These are phyloP conservation scores for Gila orcuttii DNA, from an alignment of 2,113 vertebrate species.

Conservation along the genomic window DNA sequence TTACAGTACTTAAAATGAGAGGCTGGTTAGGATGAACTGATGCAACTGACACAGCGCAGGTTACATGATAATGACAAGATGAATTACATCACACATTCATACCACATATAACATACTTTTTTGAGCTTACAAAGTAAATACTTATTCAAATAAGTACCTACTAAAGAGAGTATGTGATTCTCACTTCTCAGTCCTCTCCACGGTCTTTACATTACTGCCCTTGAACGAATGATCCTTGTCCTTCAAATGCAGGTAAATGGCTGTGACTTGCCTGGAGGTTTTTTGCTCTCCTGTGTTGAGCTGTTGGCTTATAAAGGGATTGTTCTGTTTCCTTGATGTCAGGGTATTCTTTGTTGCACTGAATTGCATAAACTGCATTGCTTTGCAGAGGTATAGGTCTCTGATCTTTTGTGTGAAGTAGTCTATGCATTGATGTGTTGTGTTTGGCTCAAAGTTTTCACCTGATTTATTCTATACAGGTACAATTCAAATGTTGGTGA, in stretches of 20 bases:
- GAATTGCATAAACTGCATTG: conserved; percentile 9
- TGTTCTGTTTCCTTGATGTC: conserved; percentile 38
- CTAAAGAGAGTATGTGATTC: neutral
- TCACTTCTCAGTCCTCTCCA: neutral
- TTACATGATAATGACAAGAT: no score
- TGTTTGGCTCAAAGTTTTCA: neutral
- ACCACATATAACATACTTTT: no score
- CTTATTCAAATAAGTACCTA: no score
- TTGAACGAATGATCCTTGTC: conserved; percentile 27
- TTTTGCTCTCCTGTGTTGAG: neutral
- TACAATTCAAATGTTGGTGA: neutral
- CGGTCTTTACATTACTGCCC: neutral
- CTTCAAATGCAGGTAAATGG: conserved; percentile 27
- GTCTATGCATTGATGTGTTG: neutral
- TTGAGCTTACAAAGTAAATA: no score
- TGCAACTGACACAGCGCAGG: no score
- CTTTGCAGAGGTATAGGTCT: neutral
- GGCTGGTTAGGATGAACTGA: no score
- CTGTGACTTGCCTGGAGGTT: conserved; percentile 8
- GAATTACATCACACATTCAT: no score
- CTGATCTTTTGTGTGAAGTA: neutral
- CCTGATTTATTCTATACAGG: neutral
- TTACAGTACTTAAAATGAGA: neutral
- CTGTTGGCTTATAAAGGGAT: conserved; percentile 33
- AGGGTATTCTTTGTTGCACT: conserved; percentile 27